phyloP scores from a whole-genome alignment of 2,797 vertebrate genomes.

The Simalia tracyae region DNA sequence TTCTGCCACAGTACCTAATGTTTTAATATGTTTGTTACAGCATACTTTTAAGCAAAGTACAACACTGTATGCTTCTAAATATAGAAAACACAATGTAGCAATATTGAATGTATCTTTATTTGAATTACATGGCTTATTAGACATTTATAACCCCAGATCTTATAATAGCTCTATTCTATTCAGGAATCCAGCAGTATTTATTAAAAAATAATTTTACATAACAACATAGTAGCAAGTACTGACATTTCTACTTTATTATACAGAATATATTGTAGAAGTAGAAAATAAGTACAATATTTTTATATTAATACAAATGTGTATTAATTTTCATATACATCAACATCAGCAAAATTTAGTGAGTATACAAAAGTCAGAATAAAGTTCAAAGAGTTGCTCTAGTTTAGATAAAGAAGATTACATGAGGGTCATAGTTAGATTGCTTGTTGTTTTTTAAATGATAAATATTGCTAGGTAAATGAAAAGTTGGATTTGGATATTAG shows the following conservation, averaged over 20 bases:
- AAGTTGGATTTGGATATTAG: too few species aligned
- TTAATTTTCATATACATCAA: too few species aligned
- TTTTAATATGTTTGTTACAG: not conserved
- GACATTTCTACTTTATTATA: not conserved
- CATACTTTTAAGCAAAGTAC: not conserved
- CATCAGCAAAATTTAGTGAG: too few species aligned
- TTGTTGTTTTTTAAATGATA: too few species aligned
- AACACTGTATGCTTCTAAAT: not conserved
- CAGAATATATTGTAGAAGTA: not conserved
- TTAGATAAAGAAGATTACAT: too few species aligned
- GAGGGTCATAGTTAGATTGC: too few species aligned
- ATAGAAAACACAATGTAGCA: not conserved
- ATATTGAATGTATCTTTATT: not conserved
- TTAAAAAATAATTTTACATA: not conserved
- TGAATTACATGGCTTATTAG: constrained; percentile 32
- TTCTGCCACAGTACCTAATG: not conserved
- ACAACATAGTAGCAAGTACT: not conserved
- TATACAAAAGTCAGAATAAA: too few species aligned
- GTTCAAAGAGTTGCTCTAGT: too few species aligned
- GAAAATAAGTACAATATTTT: not conserved
- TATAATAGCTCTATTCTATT: constrained; percentile 10
- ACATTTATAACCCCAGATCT: not conserved
- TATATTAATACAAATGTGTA: not conserved
- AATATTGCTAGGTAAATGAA: too few species aligned
- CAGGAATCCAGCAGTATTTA: not conserved